Base-by-base conservation (phyloP, 1,140 invertebrate genomes). In the Drosophila nigrodunni region DNA sequence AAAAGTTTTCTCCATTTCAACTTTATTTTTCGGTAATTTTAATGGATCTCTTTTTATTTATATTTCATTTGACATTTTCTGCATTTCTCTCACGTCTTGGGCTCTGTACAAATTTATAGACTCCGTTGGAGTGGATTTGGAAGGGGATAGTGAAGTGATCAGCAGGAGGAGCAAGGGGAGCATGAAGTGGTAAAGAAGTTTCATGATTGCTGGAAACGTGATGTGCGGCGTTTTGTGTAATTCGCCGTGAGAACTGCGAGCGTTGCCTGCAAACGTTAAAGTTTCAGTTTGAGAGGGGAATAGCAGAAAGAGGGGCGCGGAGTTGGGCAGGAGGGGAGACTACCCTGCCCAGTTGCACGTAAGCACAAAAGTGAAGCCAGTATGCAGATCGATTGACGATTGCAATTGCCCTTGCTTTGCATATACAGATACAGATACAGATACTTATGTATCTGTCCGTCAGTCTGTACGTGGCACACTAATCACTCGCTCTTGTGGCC, bases 161-260 rank as follows among this genome's bases (percentile, higher is more conserved):
- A 21, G 15, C n/a, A 43, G 47, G 30, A 11, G n/a, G 15, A 11
- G 55, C 25, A 43, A 13, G 50, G n/a, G n/a, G 50, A n/a, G 49
- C 47, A 25, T 25, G 5, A 30, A 52, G 50, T 37, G 34, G 52
- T 18, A 13, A 35, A 39, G 11, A 37, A 57, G 30, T 57, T 66
- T 74, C 72, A 78, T 87, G 86, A 88, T 79, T 71, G 67, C 69
- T 79, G 80, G 62, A 88, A 87, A 88, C 83, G 83, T 87, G 83
- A 87, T 87, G 83, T 89, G 83, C 83, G 85, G 83, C 83, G 77
- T 83, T 87, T 87, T 87, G 83, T 87, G 83, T 87, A 88, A 87
- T 81, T 88, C 83, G 83, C 83, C 83, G 83, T 87, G 85, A 88
- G 83, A 87, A 89, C 83, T 80, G 74, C 62, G 77, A 30, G 6